Percentiles rank a stretch among this genome's conserved stretches.
Evolutionary conservation across 2,888 invertebrate species (phyloP).

Genomic region (Acleris emargana): DNA sequence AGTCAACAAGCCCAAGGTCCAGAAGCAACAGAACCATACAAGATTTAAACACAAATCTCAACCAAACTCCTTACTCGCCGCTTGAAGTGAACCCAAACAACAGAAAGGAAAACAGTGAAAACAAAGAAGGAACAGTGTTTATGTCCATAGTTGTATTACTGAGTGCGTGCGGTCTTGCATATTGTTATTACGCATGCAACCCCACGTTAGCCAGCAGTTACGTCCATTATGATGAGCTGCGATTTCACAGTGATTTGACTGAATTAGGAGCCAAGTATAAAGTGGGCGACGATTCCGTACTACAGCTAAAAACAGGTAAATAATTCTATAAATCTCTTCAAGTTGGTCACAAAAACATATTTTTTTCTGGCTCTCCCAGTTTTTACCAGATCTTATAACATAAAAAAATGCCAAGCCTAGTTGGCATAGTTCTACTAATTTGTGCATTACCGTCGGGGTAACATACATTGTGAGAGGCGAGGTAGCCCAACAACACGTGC

Average conservation of each 20-base stretch:
- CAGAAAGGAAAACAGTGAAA: conserved; percentile 7
- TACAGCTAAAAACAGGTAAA: conserved; percentile 67
- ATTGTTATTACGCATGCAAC: conserved; percentile 24
- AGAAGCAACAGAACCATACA: conserved; percentile 18
- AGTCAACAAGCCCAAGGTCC: conserved; percentile 17
- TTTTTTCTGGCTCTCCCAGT: too few relatives aligned
- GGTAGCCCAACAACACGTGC: too few relatives aligned
- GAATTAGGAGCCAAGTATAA: conserved; percentile 62
- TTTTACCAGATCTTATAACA: conserved; percentile 30
- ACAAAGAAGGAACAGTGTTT: background rate
- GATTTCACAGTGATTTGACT: conserved; percentile 62
- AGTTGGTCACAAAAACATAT: too few relatives aligned
- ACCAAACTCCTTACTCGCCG: conserved; percentile 7
- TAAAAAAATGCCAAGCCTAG: too few relatives aligned
- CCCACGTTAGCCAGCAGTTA: conserved; percentile 18
- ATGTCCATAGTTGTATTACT: conserved; percentile 29
- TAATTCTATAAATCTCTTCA: too few relatives aligned
- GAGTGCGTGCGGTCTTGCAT: conserved; percentile 27
- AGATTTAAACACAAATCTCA: conserved; percentile 15
- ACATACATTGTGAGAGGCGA: too few relatives aligned
- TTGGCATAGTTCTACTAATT: too few relatives aligned
- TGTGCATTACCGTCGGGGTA: too few relatives aligned
- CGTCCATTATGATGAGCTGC: conserved; percentile 53
- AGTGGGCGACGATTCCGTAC: conserved; percentile 60
- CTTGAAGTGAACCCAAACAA: conserved; percentile 16